phyloP scores from a whole-genome alignment of 2,888 invertebrate species.

The Cremastinae sp. region DNA sequence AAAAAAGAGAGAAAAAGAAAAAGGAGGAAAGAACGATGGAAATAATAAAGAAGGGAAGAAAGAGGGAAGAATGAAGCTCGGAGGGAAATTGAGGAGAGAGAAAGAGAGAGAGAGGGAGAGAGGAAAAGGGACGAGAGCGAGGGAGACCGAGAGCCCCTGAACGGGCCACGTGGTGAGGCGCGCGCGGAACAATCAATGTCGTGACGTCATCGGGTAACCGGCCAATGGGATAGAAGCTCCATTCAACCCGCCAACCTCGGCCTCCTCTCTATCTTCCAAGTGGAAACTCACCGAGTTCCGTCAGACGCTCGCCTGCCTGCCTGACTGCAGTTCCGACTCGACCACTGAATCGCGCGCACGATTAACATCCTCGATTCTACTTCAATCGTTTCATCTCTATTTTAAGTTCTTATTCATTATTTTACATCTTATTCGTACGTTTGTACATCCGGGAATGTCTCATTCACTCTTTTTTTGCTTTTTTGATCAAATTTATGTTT shows the following conservation, averaged over 20 bases:
- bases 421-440: too few species aligned
- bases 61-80: slow-evolving; percentile 38
- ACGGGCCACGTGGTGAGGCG: slow-evolving; percentile 79
- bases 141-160: slow-evolving; percentile 60
- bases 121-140: too few species aligned
- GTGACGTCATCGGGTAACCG: slow-evolving; percentile 85
- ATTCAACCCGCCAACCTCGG: slow-evolving; percentile 83
- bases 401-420: background rate
- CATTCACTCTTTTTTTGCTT: too few species aligned
- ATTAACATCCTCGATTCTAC: slow-evolving; percentile 29
- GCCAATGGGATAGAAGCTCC: slow-evolving; percentile 85
- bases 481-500: too few species aligned
- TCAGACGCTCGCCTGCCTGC: slow-evolving; percentile 78
- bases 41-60: slow-evolving; percentile 24
- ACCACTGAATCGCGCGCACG: slow-evolving; percentile 75
- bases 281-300: slow-evolving; percentile 76
- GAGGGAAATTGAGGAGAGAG: slow-evolving; percentile 48
- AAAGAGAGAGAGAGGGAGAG: too few species aligned
- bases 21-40: too few species aligned
- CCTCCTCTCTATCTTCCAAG: slow-evolving; percentile 69
- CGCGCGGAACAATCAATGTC: slow-evolving; percentile 86
- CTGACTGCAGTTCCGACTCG: slow-evolving; percentile 79
- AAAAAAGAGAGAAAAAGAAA: too few species aligned
- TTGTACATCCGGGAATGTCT: too few species aligned
- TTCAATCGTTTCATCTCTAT: background rate